phyloP scores from a whole-genome alignment of 2,113 vertebrate genomes.

The Bufo bufo region DNA sequence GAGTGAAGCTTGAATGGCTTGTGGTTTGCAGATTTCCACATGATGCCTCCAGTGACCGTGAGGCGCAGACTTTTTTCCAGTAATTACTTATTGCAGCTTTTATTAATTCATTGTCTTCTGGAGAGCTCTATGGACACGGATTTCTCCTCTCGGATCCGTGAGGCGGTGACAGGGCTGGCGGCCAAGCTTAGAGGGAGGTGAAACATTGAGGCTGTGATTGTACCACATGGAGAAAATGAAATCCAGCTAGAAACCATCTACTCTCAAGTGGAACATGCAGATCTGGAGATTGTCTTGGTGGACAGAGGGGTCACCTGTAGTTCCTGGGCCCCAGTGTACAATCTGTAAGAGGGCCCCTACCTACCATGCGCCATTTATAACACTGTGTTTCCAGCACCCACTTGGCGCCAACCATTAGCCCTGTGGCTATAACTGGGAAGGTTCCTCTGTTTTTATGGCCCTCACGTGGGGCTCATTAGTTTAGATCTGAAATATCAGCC shows the following conservation, averaged over 20 bases:
- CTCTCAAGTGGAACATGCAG: too few species aligned
- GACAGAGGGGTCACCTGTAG: too few species aligned
- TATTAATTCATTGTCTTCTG: not conserved
- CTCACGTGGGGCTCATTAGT: conserved; percentile 27
- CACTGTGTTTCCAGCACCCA: not conserved
- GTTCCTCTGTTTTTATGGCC: conserved; percentile 6
- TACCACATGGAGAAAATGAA: not conserved
- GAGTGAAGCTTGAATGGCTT: not conserved
- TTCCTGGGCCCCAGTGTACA: too few species aligned
- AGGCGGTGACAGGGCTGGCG: not conserved
- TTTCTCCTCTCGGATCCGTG: not conserved
- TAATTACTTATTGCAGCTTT: not conserved
- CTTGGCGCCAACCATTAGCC: not conserved
- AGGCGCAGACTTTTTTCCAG: not conserved
- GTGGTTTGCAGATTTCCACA: not conserved
- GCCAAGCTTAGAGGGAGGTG: not conserved
- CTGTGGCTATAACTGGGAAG: not conserved
- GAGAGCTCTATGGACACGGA: not conserved
- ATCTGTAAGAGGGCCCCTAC: too few species aligned
- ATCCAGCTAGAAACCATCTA: not conserved
- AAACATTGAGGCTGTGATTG: not conserved
- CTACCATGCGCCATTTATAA: too few species aligned
- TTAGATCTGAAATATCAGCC: not conserved
- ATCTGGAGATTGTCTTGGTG: too few species aligned
- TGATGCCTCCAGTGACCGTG: not conserved